Conservation (phyloP, 2,888 invertebrate genomes). For the Callyntrura sp. region DNA sequence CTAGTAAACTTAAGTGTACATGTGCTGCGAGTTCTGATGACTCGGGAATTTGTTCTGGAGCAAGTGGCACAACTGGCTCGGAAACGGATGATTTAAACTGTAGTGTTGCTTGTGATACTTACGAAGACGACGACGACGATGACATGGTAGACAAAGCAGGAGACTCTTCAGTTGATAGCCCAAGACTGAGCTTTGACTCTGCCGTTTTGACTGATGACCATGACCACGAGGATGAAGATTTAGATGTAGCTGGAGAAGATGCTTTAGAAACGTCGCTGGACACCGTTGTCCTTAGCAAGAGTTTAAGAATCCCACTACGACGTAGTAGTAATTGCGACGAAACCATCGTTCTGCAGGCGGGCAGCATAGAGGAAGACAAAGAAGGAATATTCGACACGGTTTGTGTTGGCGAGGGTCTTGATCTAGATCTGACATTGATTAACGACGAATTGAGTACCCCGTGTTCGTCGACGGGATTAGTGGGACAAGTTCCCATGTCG, state of each 20-base stretch:
- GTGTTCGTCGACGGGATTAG: not conserved
- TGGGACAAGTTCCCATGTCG: slow-evolving; percentile 59
- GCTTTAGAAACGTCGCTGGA: slow-evolving; percentile 73
- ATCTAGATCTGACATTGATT: slow-evolving; percentile 76
- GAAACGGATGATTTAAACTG: slow-evolving; percentile 81
- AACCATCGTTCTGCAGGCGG: not conserved
- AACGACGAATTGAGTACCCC: slow-evolving; percentile 67
- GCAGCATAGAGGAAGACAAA: not conserved
- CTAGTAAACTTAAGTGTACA: slow-evolving; percentile 77
- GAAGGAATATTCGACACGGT: not conserved
- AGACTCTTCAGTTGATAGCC: slow-evolving; percentile 74
- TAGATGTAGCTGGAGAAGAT: slow-evolving; percentile 59
- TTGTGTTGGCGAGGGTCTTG: slow-evolving; percentile 30
- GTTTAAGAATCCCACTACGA: slow-evolving; percentile 46
- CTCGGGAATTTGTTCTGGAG: slow-evolving; percentile 83
- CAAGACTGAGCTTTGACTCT: slow-evolving; percentile 82
- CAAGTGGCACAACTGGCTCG: slow-evolving; percentile 80
- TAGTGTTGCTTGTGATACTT: slow-evolving; percentile 79
- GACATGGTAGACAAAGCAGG: slow-evolving; percentile 73
- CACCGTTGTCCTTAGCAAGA: slow-evolving; percentile 76
- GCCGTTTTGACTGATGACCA: slow-evolving; percentile 80
- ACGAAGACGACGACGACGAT: slow-evolving; percentile 79
- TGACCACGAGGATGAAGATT: slow-evolving; percentile 49
- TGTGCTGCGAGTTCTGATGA: slow-evolving; percentile 90
- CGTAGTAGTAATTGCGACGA: slow-evolving; percentile 51